Evolutionary conservation across 2,797 vertebrate genomes (phyloP), one percentile per base, ranked within the genome.

Genomic region (Eurystomus glaucurus): DNA sequence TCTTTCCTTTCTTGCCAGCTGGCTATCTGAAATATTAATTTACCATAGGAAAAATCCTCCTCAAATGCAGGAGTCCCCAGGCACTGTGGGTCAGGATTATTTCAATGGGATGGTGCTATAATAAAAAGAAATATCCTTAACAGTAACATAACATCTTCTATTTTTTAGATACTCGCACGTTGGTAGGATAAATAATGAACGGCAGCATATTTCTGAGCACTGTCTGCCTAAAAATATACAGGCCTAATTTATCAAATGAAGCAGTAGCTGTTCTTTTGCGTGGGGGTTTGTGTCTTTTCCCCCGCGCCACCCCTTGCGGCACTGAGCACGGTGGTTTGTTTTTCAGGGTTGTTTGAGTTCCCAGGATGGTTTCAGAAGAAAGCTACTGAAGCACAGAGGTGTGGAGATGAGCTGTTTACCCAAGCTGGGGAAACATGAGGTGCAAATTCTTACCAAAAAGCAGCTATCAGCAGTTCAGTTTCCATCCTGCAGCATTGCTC

Each of bases 21-120:
- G 64, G 72, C 50, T 93, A 62, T 93, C 50, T 96, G 80, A 96
- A 96, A 90, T 82, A 93, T 84, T 78, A 93, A 39, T 81, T 95
- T 93, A 79, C 69, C 86, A 66, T 14, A 82, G 94, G 84, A 92
- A 96, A 97, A 95, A 79, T 94, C 75, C 65, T 96, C 41, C 92
- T 93, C 80, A 77, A 85, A 84, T 71, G 92, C 88, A 90, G 45
- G 52, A 76, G 46, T 83, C 84, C 51, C 39, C 77, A 78, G 66
- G 66, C 69, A 84, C 14, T n/a, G 11, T 2, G 6, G 85, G 57
- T 72, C 77, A 93, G 88, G 68, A 31, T 31, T 58, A 54, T 65
- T 93, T 88, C 88, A 93, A 6, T n/a, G 39, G 64, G 74, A 45
- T 48, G 29, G 7, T 31, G 55, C 35, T 31, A 15, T 21, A 48